phyloP scores from a whole-genome alignment of 1,140 invertebrate genomes.

The Aphidius gifuensis region DNA sequence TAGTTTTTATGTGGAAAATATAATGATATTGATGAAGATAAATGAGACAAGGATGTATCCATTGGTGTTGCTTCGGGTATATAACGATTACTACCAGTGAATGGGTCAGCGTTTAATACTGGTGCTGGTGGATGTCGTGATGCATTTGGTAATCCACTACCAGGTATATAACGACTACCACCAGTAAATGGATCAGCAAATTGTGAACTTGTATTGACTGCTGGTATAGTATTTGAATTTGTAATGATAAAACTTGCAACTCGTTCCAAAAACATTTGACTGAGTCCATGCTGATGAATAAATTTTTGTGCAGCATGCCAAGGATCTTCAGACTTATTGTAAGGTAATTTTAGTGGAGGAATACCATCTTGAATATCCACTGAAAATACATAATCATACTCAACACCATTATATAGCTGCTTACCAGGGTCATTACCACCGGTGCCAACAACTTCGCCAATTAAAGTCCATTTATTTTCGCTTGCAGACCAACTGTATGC shows the following conservation, averaged over 20 bases:
- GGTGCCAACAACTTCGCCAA: slow-evolving; percentile 83
- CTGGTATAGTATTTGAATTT: slow-evolving; percentile 57
- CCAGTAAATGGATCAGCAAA: slow-evolving; percentile 81
- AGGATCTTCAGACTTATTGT: slow-evolving; percentile 85
- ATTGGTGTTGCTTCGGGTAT: slow-evolving; percentile 15
- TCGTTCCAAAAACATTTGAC: slow-evolving; percentile 86
- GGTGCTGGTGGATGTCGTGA: not conserved
- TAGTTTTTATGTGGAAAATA: slow-evolving; percentile 49
- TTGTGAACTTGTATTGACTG: slow-evolving; percentile 47
- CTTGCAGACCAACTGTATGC: slow-evolving; percentile 78
- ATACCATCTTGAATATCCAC: slow-evolving; percentile 90
- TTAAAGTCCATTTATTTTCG: slow-evolving; percentile 73
- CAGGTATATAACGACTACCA: slow-evolving; percentile 69
- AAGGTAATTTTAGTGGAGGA: slow-evolving; percentile 86
- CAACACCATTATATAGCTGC: slow-evolving; percentile 77
- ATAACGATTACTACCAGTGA: slow-evolving; percentile 22
- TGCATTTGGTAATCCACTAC: slow-evolving; percentile 31
- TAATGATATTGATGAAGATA: slow-evolving; percentile 34
- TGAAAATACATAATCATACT: slow-evolving; percentile 94
- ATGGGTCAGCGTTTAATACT: slow-evolving; percentile 16
- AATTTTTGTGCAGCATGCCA: slow-evolving; percentile 89
- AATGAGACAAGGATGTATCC: slow-evolving; percentile 20
- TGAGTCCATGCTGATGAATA: slow-evolving; percentile 81
- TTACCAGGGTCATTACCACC: slow-evolving; percentile 69
- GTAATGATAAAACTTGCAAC: slow-evolving; percentile 91